These are phyloP conservation scores for Schizaphis graminum DNA, from an alignment of 2,888 invertebrate genomes.

Conservation along the genomic window DNA sequence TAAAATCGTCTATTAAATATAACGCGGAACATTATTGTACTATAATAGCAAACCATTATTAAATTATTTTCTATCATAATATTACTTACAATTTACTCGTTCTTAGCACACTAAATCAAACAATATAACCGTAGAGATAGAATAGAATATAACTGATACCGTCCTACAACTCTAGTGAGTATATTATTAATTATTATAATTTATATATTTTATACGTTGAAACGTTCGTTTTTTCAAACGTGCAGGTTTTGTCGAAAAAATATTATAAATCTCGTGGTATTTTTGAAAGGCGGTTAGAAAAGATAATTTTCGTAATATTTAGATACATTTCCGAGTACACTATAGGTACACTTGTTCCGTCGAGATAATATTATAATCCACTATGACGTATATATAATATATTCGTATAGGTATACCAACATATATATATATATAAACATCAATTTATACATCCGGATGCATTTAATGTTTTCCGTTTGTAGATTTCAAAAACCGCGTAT, in stretches of 20 bases:
- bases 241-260: not conserved
- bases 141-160: not conserved
- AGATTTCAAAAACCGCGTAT: not conserved
- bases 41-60: not conserved
- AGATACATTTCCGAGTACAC: not conserved
- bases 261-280: not conserved
- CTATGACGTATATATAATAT: not conserved
- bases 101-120: not conserved
- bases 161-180: not conserved
- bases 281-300: not conserved
- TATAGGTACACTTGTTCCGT: not conserved
- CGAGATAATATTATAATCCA: slow-evolving; percentile 1
- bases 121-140: not conserved
- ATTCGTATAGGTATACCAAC: not conserved
- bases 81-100: not conserved
- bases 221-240: not conserved
- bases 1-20: not conserved
- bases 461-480: not conserved
- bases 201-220: not conserved
- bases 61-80: not conserved
- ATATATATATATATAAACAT: not conserved
- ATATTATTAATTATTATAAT: not conserved
- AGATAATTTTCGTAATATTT: not conserved
- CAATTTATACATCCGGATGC: not conserved
- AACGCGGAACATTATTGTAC: not conserved